These are phyloP conservation scores for Dreissena rostriformis DNA, from an alignment of 1,140 invertebrate species.

Conservation along the genomic window DNA sequence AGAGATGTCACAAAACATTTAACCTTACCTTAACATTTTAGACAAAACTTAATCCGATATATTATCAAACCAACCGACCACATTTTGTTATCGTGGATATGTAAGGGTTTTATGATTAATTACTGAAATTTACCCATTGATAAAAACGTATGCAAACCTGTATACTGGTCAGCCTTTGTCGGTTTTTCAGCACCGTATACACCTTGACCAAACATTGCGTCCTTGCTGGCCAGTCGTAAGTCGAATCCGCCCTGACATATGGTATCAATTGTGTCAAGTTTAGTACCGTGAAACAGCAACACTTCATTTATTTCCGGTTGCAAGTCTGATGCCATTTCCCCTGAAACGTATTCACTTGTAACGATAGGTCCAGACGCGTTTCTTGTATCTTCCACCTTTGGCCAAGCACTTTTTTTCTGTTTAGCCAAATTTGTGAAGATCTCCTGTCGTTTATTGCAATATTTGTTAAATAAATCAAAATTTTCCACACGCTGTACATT, in stretches of 20 bases:
- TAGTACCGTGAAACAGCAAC: conserved; percentile 51
- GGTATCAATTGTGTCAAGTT: conserved; percentile 14
- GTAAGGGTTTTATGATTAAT: no score
- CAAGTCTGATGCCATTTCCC: conserved; percentile 16
- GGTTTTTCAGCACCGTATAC: conserved; percentile 49
- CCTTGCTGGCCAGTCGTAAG: neutral
- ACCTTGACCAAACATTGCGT: conserved; percentile 41
- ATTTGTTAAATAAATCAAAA: conserved; percentile 29
- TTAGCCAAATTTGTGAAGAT: conserved; percentile 16
- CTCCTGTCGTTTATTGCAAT: conserved; percentile 10
- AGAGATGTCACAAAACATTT: no score
- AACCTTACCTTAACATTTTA: no score
- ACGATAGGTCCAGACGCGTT: neutral
- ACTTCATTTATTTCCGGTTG: conserved; percentile 43
- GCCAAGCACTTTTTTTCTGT: neutral
- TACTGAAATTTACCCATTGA: no score
- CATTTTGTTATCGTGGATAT: no score
- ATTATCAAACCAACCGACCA: no score
- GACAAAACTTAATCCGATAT: no score
- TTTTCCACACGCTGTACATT: conserved; percentile 50
- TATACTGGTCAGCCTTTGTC: conserved; percentile 54
- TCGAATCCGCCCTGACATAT: conserved; percentile 36
- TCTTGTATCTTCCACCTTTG: neutral
- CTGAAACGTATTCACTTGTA: neutral
- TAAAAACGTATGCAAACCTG: conserved; percentile 12